Percentiles rank a stretch among this genome's conserved stretches.
phyloP scores from a whole-genome alignment of 2,797 vertebrate species.

The Megalops cyprinoides region DNA sequence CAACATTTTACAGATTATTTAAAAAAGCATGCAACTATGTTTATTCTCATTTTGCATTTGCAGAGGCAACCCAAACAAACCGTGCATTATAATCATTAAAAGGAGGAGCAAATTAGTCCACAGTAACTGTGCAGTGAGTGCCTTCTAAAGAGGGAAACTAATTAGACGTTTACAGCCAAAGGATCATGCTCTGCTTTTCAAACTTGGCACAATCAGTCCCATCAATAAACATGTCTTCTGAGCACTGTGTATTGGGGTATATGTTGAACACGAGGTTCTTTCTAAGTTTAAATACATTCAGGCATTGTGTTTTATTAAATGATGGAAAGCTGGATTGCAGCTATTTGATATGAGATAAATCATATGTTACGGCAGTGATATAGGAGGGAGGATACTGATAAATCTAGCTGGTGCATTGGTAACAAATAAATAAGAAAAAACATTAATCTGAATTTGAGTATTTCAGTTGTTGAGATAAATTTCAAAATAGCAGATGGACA shows the following conservation, averaged over 20 bases:
- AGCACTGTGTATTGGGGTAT: background rate
- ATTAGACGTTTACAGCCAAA: slow-evolving; percentile 11
- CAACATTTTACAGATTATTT: background rate
- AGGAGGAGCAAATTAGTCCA: background rate
- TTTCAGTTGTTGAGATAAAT: too few relatives aligned
- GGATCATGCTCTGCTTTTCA: background rate
- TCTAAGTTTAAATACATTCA: background rate
- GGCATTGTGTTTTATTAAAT: too few relatives aligned
- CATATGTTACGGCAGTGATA: too few relatives aligned
- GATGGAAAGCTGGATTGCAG: too few relatives aligned
- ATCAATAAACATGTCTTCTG: background rate
- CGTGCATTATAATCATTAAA: background rate
- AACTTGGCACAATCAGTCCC: background rate
- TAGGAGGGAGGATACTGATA: too few relatives aligned
- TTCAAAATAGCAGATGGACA: too few relatives aligned
- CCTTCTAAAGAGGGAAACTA: background rate
- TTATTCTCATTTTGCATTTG: background rate
- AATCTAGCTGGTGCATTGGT: too few relatives aligned
- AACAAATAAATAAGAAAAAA: too few relatives aligned
- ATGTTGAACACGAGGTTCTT: background rate
- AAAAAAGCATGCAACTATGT: background rate
- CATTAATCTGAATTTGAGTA: too few relatives aligned
- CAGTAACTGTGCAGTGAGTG: background rate
- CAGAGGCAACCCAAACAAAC: background rate
- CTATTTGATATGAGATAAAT: too few relatives aligned